phyloP scores from a whole-genome alignment of 1,140 invertebrate genomes.

The Camponotus pennsylvanicus region DNA sequence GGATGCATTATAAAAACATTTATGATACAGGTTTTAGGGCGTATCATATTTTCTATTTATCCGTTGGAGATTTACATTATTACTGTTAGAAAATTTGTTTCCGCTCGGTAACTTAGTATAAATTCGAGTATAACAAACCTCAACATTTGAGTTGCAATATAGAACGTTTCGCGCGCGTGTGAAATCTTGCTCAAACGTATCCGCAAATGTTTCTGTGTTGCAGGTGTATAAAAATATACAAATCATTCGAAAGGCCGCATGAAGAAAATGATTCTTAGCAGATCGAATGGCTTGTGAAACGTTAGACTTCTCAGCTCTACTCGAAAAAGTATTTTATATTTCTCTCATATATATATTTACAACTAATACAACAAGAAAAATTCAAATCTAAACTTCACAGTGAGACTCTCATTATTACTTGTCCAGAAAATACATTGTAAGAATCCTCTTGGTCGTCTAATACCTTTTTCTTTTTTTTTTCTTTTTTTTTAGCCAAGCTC shows the following conservation, averaged over 20 bases:
- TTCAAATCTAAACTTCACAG: conserved; percentile 61
- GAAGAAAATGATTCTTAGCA: conserved; percentile 66
- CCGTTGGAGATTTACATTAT: conserved; percentile 50
- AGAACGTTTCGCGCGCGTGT: conserved; percentile 40
- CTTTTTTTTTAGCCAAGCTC: conserved; percentile 57
- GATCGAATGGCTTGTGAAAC: conserved; percentile 65
- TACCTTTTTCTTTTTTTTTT: conserved; percentile 38
- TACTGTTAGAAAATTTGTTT: conserved; percentile 62
- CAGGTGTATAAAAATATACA: conserved; percentile 68
- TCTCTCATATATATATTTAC: conserved; percentile 58
- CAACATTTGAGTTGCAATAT: conserved; percentile 59
- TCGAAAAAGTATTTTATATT: conserved; percentile 59
- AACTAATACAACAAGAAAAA: conserved; percentile 65
- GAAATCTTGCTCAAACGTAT: conserved; percentile 48
- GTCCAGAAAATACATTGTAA: conserved; percentile 59
- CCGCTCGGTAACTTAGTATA: conserved; percentile 59
- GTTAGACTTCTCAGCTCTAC: conserved; percentile 58
- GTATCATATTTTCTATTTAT: conserved; percentile 47
- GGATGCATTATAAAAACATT: conserved; percentile 66
- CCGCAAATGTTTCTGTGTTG: conserved; percentile 47
- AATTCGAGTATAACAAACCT: conserved; percentile 62
- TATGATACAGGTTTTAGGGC: conserved; percentile 47
- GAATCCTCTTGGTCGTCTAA: conserved; percentile 62
- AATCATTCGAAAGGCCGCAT: conserved; percentile 66
- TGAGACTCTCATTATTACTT: conserved; percentile 51